These are phyloP conservation scores for Petrolisthes manimaculis DNA, from an alignment of 2,888 invertebrate species.

Conservation along the genomic window DNA sequence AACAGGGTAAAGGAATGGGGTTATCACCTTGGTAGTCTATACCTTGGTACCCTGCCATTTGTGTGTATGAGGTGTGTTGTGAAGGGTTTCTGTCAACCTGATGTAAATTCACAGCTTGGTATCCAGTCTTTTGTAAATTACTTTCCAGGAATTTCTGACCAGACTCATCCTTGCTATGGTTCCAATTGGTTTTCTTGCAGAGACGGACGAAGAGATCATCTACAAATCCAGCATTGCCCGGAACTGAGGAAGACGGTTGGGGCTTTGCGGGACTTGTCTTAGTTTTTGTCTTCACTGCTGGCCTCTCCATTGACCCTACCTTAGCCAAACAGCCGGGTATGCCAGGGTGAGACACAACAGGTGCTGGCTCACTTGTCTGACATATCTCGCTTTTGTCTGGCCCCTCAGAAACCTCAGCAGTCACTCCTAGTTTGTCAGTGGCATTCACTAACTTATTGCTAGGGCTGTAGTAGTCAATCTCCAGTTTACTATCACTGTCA, in stretches of 20 bases:
- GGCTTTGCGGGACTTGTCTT: not conserved
- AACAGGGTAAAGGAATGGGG: not conserved
- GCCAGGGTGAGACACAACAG: slow-evolving; percentile 5
- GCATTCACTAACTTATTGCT: not conserved
- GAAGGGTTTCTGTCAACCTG: not conserved
- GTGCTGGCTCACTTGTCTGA: not conserved
- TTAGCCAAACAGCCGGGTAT: slow-evolving; percentile 3
- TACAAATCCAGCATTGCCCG: not conserved
- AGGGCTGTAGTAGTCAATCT: not conserved
- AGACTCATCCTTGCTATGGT: not conserved
- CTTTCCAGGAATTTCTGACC: not conserved
- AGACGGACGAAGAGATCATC: not conserved
- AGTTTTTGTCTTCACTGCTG: not conserved
- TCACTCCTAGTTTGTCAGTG: not conserved
- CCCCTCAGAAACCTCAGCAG: not conserved
- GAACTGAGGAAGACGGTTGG: not conserved
- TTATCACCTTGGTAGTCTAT: not conserved
- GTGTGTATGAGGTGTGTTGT: not conserved
- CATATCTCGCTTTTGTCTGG: not conserved
- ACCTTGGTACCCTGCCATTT: not conserved
- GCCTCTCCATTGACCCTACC: not conserved
- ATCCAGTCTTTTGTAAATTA: not conserved
- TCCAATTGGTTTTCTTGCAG: not conserved
- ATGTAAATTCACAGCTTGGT: not conserved
- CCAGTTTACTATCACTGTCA: not conserved